Evolutionary conservation across 2,797 vertebrate genomes (phyloP).

Genomic region (Chloroceryle inda): DNA sequence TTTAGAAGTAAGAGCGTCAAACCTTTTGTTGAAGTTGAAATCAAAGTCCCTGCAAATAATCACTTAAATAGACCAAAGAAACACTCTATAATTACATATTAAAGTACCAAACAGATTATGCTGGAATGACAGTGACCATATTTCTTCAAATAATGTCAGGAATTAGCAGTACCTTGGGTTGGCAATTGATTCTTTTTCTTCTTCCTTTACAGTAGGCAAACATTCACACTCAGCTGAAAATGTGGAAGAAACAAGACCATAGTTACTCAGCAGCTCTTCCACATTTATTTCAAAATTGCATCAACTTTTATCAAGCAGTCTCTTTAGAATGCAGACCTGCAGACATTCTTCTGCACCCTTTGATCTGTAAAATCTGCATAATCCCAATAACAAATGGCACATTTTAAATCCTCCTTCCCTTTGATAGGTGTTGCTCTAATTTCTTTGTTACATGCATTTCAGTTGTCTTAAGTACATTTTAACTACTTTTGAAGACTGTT

Average conservation of each 20-base stretch:
- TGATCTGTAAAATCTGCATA: neutral
- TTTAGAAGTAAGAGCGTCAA: neutral
- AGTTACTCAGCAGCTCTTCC: neutral
- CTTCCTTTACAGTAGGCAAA: slow-evolving; percentile 83
- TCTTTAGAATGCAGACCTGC: neutral
- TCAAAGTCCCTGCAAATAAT: neutral
- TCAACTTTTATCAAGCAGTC: neutral
- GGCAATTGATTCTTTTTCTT: slow-evolving; percentile 82
- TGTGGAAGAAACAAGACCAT: neutral
- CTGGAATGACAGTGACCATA: neutral
- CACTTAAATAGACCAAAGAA: neutral
- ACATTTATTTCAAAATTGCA: neutral
- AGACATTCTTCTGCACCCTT: neutral
- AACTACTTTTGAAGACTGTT: neutral
- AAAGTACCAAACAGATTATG: neutral
- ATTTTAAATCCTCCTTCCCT: neutral
- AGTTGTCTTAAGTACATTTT: neutral
- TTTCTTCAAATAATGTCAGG: neutral
- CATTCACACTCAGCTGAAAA: slow-evolving; percentile 76
- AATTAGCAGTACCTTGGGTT: slow-evolving; percentile 77
- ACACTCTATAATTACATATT: neutral
- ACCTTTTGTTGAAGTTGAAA: neutral
- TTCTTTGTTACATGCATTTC: neutral
- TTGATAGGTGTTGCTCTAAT: neutral
- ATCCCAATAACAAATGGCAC: neutral